A percentile compares a stretch with the other conserved stretches of the same genome.
These are phyloP conservation scores for Mionectes macconnelli DNA, from an alignment of 2,113 vertebrate genomes.

Conservation along the genomic window DNA sequence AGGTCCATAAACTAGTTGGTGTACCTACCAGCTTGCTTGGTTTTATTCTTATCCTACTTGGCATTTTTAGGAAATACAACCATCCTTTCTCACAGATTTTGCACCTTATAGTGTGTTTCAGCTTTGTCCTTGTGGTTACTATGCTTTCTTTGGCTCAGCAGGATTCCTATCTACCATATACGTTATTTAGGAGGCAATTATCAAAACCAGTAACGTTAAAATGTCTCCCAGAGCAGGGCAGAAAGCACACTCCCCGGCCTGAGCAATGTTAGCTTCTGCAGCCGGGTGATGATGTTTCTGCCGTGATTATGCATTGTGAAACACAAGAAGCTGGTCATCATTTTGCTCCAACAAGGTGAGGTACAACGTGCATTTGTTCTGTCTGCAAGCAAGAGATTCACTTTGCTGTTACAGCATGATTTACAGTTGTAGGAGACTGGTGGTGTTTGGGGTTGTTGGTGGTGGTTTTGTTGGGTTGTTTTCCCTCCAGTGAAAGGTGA, in stretches of 20 bases:
- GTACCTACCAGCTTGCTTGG: not conserved
- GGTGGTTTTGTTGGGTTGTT: not conserved
- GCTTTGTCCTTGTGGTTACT: not conserved
- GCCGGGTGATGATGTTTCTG: constrained; percentile 3
- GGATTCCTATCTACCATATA: not conserved
- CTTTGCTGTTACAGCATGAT: not conserved
- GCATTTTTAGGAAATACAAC: not conserved
- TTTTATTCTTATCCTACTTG: not conserved
- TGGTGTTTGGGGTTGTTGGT: not conserved
- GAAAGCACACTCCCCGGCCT: not conserved
- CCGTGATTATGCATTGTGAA: constrained; percentile 24
- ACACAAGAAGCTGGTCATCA: not conserved
- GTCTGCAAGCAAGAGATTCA: not conserved
- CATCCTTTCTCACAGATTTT: not conserved
- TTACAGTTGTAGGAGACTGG: not conserved
- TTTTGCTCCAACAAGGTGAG: constrained; percentile 1
- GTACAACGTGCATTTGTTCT: not conserved
- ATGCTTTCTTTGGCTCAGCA: not conserved
- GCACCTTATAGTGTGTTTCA: not conserved
- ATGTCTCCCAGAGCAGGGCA: not conserved
- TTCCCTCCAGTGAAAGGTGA: not conserved
- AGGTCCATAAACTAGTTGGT: not conserved
- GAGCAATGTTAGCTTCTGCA: not conserved
- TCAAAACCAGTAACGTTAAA: not conserved
- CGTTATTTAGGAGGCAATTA: not conserved